Evolutionary conservation across 2,113 vertebrate genomes (phyloP).

Genomic region (Xenopus laevis): DNA sequence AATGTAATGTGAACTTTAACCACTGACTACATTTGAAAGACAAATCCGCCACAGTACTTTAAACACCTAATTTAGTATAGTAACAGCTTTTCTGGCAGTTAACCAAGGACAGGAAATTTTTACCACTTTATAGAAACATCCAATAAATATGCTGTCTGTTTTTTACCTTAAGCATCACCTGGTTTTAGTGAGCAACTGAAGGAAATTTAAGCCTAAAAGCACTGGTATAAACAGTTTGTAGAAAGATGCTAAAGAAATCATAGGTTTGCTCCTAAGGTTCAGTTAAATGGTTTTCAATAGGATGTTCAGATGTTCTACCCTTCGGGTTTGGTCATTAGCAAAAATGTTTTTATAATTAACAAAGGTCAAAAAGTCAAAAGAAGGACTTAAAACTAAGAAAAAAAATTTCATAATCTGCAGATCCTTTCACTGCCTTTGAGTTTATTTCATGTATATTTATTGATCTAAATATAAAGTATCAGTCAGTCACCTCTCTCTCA

Average conservation of each 20-base stretch:
- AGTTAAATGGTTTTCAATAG: too few species aligned
- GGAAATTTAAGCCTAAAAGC: conserved; percentile 37
- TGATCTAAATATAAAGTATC: too few species aligned
- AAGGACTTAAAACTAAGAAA: too few species aligned
- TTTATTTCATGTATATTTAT: too few species aligned
- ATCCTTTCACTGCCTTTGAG: too few species aligned
- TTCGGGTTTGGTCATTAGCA: too few species aligned
- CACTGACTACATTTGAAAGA: conserved; percentile 52
- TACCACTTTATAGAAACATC: conserved; percentile 58
- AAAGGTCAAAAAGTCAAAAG: too few species aligned
- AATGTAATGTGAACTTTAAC: conserved; percentile 55
- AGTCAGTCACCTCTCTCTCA: too few species aligned
- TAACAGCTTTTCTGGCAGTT: conserved; percentile 59
- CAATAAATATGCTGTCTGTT: conserved; percentile 56
- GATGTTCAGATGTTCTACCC: too few species aligned
- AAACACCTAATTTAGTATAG: conserved; percentile 61
- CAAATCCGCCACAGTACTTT: conserved; percentile 57
- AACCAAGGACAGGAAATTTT: conserved; percentile 48
- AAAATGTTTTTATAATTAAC: too few species aligned
- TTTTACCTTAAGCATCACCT: conserved; percentile 44
- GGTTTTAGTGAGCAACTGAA: conserved; percentile 57
- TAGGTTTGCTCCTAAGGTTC: too few species aligned
- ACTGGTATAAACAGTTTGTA: conserved; percentile 24
- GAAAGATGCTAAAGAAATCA: conserved; percentile 9
- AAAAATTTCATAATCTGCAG: too few species aligned